Percentiles rank a stretch among this genome's conserved stretches.
Evolutionary conservation across 1,140 invertebrate species (phyloP).

Genomic region (Akabosia matsudoensis): DNA sequence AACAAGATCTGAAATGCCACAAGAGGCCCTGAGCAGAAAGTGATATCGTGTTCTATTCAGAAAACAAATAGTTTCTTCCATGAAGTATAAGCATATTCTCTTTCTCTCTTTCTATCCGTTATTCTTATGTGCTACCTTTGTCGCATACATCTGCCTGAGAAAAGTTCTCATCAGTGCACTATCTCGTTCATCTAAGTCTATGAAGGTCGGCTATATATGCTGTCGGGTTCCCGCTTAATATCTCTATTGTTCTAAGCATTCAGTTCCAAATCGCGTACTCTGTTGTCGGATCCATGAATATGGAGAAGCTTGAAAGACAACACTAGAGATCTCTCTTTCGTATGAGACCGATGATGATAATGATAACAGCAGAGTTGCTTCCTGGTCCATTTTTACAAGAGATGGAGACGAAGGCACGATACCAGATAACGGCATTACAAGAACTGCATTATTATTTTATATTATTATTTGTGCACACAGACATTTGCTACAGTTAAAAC

Average conservation of each 20-base stretch:
- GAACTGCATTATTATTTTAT: too few species aligned
- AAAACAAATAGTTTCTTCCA: slow-evolving; percentile 12
- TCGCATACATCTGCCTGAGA: too few species aligned
- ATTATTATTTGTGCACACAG: too few species aligned
- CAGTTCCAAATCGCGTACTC: background rate
- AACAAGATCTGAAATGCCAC: background rate
- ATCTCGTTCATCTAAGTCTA: background rate
- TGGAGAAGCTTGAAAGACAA: background rate
- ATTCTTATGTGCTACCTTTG: too few species aligned
- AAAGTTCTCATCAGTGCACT: too few species aligned
- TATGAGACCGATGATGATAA: too few species aligned
- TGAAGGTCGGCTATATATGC: background rate
- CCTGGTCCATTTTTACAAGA: background rate
- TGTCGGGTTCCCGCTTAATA: background rate
- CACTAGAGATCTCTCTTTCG: background rate
- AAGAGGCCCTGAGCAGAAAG: slow-evolving; percentile 7
- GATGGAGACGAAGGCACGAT: too few species aligned
- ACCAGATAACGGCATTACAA: too few species aligned
- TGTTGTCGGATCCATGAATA: background rate
- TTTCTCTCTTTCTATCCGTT: background rate
- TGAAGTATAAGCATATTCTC: background rate
- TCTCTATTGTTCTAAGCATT: background rate
- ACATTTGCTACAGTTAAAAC: too few species aligned
- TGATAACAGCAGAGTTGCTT: too few species aligned
- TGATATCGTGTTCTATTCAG: background rate